Conservation (phyloP, 2,113 vertebrate genomes). For the Lanius ludovicianus region DNA sequence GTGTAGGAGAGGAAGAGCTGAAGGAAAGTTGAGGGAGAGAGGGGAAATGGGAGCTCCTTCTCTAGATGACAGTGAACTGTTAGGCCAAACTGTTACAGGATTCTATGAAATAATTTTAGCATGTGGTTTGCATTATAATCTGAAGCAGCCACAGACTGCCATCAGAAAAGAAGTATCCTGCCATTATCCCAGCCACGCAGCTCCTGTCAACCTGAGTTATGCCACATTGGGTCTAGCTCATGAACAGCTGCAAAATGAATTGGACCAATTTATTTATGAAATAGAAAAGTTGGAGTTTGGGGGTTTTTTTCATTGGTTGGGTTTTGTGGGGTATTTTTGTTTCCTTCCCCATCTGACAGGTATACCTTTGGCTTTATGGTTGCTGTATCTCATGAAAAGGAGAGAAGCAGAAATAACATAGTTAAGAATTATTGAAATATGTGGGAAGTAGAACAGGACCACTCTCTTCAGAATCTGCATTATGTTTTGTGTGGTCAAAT, state of each 20-base stretch:
- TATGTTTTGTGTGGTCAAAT: background rate
- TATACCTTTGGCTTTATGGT: background rate
- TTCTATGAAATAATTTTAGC: background rate
- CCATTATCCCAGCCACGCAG: background rate
- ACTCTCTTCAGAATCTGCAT: background rate
- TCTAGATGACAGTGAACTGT: background rate
- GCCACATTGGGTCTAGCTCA: background rate
- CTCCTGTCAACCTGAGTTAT: background rate
- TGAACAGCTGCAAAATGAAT: background rate
- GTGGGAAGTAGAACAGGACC: background rate
- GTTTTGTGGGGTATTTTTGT: background rate
- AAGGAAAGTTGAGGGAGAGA: background rate
- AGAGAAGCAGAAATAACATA: background rate
- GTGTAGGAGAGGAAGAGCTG: background rate
- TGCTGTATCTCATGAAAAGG: background rate
- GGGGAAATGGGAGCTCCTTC: background rate
- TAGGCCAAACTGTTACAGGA: background rate
- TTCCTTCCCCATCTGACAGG: background rate
- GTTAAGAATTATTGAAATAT: background rate
- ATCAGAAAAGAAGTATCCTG: background rate
- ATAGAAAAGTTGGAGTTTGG: background rate
- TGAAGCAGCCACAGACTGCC: background rate
- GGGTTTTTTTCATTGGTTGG: accelerated
- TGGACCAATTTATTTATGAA: background rate
- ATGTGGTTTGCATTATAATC: background rate